Evolutionary conservation across 2,888 invertebrate species (phyloP), one percentile per base, ranked within the genome.

Genomic region (Daptonema setosum): DNA sequence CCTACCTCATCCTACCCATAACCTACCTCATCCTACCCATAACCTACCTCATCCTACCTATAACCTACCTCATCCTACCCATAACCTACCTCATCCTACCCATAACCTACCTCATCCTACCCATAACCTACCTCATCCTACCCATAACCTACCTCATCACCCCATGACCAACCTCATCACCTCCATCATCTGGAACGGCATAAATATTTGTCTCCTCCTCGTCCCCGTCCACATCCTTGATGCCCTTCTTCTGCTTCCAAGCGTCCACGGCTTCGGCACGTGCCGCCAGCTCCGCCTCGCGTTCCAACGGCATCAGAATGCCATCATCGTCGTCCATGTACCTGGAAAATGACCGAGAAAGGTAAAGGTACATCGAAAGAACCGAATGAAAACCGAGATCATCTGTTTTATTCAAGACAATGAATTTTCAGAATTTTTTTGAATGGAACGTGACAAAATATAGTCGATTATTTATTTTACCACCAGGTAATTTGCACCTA

Each of bases 271-370:
- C 80, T 60, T 71, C 72, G 61, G 75, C 75, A 47, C 78, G 74
- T 1, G 78, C 80, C 52, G 43, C 41, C 77, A 83, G 81, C 75
- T 91, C 88, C 35, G 80, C 80, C 59, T 80, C 80, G 62, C 79
- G 77, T 73, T 97, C 97, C 2, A 88, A 70, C 0, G 93, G 93
- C 60, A 86, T 76, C 51, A 97, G 75, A 55, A 93, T 80, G 0
- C 95, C 95, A 72, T 99, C 97, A 68, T 99, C 97, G 66, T 97
- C 97, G 73, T 97, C 97, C 66, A 91, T 76, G 73, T 52, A 52
- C 28, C 51, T 51, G 28, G 11, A 26, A 25, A 26, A 22, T 25
- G n/a, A n/a, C n/a, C n/a, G n/a, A n/a, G n/a, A n/a, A n/a, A n/a
- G n/a, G 8, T 17, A 8, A 8, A 35, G 8, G 35, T 35, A 8